Evolutionary conservation across 2,888 invertebrate genomes (phyloP).

Genomic region (Nineta flava): DNA sequence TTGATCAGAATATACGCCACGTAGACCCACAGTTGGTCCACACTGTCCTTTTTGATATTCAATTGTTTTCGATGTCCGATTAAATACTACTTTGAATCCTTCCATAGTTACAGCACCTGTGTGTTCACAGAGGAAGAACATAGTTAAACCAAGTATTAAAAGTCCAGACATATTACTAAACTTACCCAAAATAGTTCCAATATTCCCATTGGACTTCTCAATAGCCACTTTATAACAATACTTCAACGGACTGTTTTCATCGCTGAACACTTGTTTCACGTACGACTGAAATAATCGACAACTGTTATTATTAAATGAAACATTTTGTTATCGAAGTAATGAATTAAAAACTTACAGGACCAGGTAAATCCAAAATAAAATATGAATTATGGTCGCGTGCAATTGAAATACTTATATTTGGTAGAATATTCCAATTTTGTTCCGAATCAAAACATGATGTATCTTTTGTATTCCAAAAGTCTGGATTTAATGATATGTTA

Average conservation of each 20-base stretch:
- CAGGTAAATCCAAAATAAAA: conserved; percentile 31
- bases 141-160: not conserved
- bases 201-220: conserved; percentile 23
- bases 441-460: conserved; percentile 10
- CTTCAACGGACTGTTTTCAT: conserved; percentile 23
- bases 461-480: conserved; percentile 14
- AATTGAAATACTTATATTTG: conserved; percentile 12
- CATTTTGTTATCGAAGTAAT: not conserved
- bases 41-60: conserved; percentile 30
- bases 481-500: conserved; percentile 6
- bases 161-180: not conserved
- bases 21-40: conserved; percentile 26
- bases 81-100: conserved; percentile 32
- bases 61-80: conserved; percentile 32
- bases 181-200: conserved; percentile 26
- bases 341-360: conserved; percentile 23
- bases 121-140: not conserved
- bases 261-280: conserved; percentile 28
- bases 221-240: conserved; percentile 34
- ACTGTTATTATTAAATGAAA: too few species aligned
- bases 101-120: conserved; percentile 35
- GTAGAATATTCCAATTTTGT: conserved; percentile 11
- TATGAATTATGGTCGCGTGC: conserved; percentile 22
- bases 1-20: conserved; percentile 27
- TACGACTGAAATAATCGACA: conserved; percentile 31